A percentile compares a stretch with the other conserved stretches of the same genome.
Evolutionary conservation across 2,888 invertebrate species (phyloP).

Genomic region (Lepetodrilus schrolli): DNA sequence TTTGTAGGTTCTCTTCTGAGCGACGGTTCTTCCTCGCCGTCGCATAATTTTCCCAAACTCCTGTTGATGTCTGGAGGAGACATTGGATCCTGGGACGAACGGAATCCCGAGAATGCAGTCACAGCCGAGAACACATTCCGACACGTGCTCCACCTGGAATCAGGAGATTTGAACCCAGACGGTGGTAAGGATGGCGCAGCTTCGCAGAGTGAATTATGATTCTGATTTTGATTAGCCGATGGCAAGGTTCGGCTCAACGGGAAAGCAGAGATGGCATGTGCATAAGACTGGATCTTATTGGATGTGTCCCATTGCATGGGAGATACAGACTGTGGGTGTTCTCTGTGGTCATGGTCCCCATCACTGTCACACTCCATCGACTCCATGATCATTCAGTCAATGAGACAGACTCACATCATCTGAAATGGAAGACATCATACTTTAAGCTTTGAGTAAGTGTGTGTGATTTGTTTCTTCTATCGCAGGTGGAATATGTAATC

Average conservation of each 20-base stretch:
- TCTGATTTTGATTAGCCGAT: background rate
- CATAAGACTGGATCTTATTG: background rate
- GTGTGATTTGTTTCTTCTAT: too few species aligned
- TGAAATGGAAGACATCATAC: too few species aligned
- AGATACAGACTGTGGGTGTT: background rate
- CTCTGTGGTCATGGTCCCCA: too few species aligned
- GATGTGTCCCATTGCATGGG: constrained; percentile 7
- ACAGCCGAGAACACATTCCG: background rate
- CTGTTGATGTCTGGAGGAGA: background rate
- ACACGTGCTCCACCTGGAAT: background rate
- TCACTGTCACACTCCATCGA: constrained; percentile 36
- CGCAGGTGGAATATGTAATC: too few species aligned
- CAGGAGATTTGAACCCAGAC: background rate
- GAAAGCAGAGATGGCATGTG: background rate
- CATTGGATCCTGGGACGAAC: background rate
- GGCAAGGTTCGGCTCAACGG: too few species aligned
- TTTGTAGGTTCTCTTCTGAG: background rate
- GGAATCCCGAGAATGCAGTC: background rate
- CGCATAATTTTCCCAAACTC: background rate
- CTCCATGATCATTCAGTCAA: too few species aligned
- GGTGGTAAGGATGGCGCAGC: too few species aligned
- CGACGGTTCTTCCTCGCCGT: background rate
- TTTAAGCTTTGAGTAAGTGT: too few species aligned
- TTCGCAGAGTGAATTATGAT: background rate
- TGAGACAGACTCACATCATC: too few species aligned